Evolutionary conservation across 1,140 invertebrate genomes (phyloP).

Genomic region (Cherax quadricarinatus): DNA sequence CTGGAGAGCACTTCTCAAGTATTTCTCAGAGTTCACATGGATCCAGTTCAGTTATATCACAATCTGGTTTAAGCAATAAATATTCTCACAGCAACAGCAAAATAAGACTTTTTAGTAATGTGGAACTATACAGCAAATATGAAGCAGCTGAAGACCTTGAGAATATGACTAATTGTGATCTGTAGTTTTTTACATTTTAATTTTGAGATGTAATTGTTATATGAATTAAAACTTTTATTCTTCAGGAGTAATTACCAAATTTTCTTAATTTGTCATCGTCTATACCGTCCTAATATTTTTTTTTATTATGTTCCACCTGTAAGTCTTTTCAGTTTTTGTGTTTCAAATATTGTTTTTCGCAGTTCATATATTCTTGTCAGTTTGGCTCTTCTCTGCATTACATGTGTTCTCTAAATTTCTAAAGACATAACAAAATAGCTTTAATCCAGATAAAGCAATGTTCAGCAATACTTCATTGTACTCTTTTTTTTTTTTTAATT

Average conservation of each 20-base stretch:
- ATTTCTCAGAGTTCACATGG: not conserved
- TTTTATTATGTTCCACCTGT: too few relatives aligned
- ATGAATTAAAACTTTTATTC: not conserved
- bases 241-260: too few relatives aligned
- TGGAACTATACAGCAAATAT: not conserved
- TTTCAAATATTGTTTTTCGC: too few relatives aligned
- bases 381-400: too few relatives aligned
- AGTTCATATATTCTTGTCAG: too few relatives aligned
- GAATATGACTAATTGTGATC: not conserved
- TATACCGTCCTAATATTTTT: not conserved
- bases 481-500: too few relatives aligned
- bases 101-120: not conserved
- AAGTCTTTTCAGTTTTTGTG: too few relatives aligned
- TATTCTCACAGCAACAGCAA: not conserved
- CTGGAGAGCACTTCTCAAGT: not conserved
- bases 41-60: not conserved
- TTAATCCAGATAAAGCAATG: too few relatives aligned
- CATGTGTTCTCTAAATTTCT: too few relatives aligned
- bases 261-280: not conserved
- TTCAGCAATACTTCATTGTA: too few relatives aligned
- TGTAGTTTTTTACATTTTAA: not conserved
- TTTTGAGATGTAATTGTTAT: not conserved
- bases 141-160: constrained; percentile 4
- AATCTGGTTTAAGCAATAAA: not conserved
- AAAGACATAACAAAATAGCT: too few relatives aligned